Conservation (phyloP, 1,140 invertebrate species). For the Drosophila varians region DNA sequence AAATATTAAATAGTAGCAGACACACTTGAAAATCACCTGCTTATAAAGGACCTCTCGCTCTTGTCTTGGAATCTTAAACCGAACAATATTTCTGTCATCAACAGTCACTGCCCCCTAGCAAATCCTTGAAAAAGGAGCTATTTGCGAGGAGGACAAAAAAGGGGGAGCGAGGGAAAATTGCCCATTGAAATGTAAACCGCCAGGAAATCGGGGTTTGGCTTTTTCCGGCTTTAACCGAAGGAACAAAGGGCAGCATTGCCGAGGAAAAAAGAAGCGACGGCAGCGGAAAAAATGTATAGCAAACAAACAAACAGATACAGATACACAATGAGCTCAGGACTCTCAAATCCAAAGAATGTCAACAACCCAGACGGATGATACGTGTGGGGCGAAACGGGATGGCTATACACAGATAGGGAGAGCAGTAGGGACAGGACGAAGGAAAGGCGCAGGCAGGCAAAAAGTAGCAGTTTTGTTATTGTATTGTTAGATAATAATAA, state of each 20-base stretch:
- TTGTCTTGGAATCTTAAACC: neutral
- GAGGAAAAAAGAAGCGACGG: constrained; percentile 56
- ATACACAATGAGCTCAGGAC: constrained; percentile 67
- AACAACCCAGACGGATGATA: constrained; percentile 54
- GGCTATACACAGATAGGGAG: neutral
- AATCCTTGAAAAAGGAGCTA: constrained; percentile 14
- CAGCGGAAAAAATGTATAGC: constrained; percentile 44
- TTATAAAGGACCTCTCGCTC: neutral
- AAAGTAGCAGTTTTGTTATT: constrained; percentile 79
- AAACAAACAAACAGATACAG: constrained; percentile 62
- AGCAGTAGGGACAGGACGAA: constrained; percentile 6
- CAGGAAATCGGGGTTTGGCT: constrained; percentile 81
- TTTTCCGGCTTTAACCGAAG: constrained; percentile 70
- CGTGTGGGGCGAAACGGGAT: constrained; percentile 7
- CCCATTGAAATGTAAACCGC: constrained; percentile 81
- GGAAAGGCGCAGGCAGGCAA: constrained; percentile 52
- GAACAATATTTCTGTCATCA: constrained; percentile 43
- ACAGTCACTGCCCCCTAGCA: constrained; percentile 60
- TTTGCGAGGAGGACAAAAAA: constrained; percentile 19
- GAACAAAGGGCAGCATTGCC: constrained; percentile 52
- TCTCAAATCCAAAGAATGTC: constrained; percentile 67
- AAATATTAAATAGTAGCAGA: constrained; percentile 1
- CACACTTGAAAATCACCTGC: constrained; percentile 32
- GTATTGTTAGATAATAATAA: constrained; percentile 82
- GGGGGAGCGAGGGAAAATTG: constrained; percentile 60